phyloP scores from a whole-genome alignment of 2,113 vertebrate genomes.

The Martes martes region DNA sequence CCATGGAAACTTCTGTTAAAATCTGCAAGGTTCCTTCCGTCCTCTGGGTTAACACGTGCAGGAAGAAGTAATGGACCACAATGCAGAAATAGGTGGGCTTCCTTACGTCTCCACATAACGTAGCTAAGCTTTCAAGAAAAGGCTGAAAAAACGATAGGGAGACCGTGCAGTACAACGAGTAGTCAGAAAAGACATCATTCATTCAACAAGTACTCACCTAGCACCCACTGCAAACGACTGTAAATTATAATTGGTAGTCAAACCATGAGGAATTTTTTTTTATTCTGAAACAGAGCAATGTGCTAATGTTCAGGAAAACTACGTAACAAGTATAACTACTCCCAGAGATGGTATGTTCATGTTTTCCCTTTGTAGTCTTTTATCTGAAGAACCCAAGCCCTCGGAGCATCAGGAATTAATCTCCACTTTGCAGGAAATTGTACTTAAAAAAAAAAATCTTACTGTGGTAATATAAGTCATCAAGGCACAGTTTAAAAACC shows the following conservation, averaged over 20 bases:
- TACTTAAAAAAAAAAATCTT: background rate
- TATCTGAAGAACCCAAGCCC: slow-evolving; percentile 48
- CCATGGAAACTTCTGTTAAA: slow-evolving; percentile 53
- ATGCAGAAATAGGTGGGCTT: background rate
- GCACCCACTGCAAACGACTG: background rate
- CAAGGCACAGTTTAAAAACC: slow-evolving; percentile 9
- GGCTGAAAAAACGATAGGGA: background rate
- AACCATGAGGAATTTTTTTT: background rate
- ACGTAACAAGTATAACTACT: background rate
- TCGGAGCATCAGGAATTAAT: slow-evolving; percentile 48
- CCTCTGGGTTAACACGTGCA: background rate
- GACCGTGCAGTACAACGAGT: background rate
- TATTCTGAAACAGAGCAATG: slow-evolving; percentile 9
- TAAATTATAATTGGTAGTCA: background rate
- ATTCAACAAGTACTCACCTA: background rate
- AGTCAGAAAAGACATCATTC: background rate
- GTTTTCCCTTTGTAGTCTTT: slow-evolving; percentile 29
- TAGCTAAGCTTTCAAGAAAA: background rate
- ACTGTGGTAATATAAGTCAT: slow-evolving; percentile 5
- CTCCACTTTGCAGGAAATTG: slow-evolving; percentile 42
- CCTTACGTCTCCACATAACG: background rate
- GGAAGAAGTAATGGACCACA: background rate
- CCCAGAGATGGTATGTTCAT: background rate
- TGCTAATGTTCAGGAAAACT: background rate
- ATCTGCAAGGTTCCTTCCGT: background rate